Evolutionary conservation across 2,113 vertebrate genomes (phyloP).

Genomic region (Spea bombifrons): DNA sequence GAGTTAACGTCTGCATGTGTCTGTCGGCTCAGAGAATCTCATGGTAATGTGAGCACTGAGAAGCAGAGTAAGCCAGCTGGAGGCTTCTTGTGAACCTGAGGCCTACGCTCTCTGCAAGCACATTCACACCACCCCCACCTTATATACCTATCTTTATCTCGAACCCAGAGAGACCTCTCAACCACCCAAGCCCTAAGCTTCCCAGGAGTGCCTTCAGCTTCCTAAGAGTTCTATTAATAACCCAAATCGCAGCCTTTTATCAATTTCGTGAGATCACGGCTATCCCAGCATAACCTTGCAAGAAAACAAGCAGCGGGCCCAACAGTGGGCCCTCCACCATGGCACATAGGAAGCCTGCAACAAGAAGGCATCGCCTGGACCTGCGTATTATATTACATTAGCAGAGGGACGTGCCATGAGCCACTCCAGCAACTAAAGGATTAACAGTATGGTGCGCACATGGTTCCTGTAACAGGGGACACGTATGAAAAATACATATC

Average conservation of each 20-base stretch:
- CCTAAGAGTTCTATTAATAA: slow-evolving; percentile 26
- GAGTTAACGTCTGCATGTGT: not conserved
- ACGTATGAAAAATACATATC: too few relatives aligned
- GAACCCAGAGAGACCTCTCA: not conserved
- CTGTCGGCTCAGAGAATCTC: not conserved
- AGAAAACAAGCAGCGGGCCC: not conserved
- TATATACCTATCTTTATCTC: too few relatives aligned
- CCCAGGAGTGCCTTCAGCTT: not conserved
- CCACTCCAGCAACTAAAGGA: too few relatives aligned
- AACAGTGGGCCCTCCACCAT: too few relatives aligned
- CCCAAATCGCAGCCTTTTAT: not conserved
- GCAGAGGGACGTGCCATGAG: too few relatives aligned
- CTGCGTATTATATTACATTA: too few relatives aligned
- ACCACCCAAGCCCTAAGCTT: not conserved
- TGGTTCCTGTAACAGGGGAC: too few relatives aligned
- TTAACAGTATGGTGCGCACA: too few relatives aligned
- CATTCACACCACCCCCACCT: not conserved
- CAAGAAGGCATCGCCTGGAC: too few relatives aligned
- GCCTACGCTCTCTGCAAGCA: slow-evolving; percentile 1
- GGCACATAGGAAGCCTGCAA: too few relatives aligned
- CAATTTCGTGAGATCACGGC: slow-evolving; percentile 10
- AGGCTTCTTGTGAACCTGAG: not conserved
- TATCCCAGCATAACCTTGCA: slow-evolving; percentile 23
- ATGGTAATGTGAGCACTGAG: not conserved
- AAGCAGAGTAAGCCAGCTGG: not conserved